Evolutionary conservation across 1,140 invertebrate genomes (phyloP).

Genomic region (Gerris buenoi): DNA sequence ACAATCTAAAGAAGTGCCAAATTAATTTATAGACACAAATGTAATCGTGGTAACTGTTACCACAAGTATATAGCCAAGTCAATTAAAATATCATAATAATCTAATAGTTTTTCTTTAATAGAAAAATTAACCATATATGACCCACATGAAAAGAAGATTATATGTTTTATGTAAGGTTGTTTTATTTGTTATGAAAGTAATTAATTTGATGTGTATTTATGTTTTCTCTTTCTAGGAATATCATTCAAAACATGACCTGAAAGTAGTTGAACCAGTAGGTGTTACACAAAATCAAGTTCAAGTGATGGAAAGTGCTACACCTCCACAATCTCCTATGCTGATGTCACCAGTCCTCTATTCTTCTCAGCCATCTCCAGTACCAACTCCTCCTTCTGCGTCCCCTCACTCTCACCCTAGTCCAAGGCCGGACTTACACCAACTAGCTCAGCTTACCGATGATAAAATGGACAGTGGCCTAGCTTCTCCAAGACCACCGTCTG

Average conservation of each 20-base stretch:
- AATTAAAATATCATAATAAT: no score
- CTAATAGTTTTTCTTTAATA: no score
- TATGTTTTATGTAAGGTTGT: no score
- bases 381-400: conserved; percentile 28
- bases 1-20: no score
- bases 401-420: conserved; percentile 41
- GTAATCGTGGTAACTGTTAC: no score
- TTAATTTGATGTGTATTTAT: no score
- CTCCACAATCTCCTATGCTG: conserved; percentile 18
- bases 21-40: no score
- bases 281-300: neutral
- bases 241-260: conserved; percentile 33
- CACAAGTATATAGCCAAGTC: no score
- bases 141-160: no score
- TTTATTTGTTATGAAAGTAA: no score
- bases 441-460: conserved; percentile 13
- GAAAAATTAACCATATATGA: no score
- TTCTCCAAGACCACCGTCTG: conserved; percentile 8
- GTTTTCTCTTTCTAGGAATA: conserved; percentile 38
- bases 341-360: conserved; percentile 17
- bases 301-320: conserved; percentile 3
- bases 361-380: conserved; percentile 29
- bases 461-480: conserved; percentile 12
- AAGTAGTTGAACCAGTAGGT: conserved; percentile 1
- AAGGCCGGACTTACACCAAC: conserved; percentile 32